A percentile compares a stretch with the other conserved stretches of the same genome.
phyloP scores from a whole-genome alignment of 2,797 vertebrate species.

The Parambassis ranga region DNA sequence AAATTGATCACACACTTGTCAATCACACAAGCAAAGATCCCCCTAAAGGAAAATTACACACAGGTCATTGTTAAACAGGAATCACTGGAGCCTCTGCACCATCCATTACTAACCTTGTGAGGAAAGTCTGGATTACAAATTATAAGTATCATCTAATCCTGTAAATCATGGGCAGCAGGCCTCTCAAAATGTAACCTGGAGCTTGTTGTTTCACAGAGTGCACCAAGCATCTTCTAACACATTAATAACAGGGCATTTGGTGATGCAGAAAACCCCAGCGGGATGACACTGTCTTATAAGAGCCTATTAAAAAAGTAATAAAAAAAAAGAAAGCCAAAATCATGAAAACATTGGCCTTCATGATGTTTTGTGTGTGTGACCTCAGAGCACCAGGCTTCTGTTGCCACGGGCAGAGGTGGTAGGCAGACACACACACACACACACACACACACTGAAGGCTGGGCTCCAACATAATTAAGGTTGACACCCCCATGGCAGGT shows the following conservation, averaged over 20 bases:
- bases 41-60: not conserved
- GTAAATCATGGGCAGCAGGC: not conserved
- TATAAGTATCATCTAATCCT: not conserved
- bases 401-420: constrained; percentile 44
- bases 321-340: constrained; percentile 38
- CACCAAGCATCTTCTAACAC: not conserved
- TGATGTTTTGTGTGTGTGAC: constrained; percentile 42
- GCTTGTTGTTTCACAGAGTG: constrained; percentile 28
- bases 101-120: not conserved
- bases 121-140: not conserved
- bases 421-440: constrained; percentile 38
- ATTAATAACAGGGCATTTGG: constrained; percentile 29
- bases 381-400: constrained; percentile 34
- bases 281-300: constrained; percentile 53
- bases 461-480: constrained; percentile 31
- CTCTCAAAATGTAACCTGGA: not conserved
- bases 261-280: constrained; percentile 42
- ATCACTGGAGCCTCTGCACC: not conserved
- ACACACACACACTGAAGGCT: constrained; percentile 25
- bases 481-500: constrained; percentile 39
- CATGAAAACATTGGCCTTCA: constrained; percentile 44
- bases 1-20: no score
- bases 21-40: no score
- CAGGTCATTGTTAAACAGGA: not conserved
- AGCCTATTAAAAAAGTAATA: constrained; percentile 50